Evolutionary conservation across 2,888 invertebrate genomes (phyloP).

Genomic region (Podabrus alpinus): DNA sequence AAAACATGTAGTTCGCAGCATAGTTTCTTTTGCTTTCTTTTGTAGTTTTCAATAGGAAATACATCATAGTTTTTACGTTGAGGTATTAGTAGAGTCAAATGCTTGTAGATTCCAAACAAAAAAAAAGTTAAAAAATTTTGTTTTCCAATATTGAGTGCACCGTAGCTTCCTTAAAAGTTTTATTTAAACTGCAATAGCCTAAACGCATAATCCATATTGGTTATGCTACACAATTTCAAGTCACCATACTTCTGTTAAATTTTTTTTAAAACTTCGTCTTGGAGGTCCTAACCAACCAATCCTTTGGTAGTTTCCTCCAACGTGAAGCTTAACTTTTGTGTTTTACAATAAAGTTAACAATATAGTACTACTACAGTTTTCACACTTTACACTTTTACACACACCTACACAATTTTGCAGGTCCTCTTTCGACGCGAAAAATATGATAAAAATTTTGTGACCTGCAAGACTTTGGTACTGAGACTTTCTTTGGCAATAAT

Average conservation of each 20-base stretch:
- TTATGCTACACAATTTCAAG: slow-evolving; percentile 55
- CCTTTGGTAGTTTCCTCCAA: background rate
- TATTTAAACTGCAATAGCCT: slow-evolving; percentile 53
- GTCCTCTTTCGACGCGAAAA: background rate
- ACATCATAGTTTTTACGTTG: background rate
- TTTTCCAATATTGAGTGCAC: background rate
- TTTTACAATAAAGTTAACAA: slow-evolving; percentile 19
- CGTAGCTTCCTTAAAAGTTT: background rate
- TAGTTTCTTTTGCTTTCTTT: background rate
- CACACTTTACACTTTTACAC: slow-evolving; percentile 7
- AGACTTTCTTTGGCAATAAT: slow-evolving; percentile 12
- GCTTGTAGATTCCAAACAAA: background rate
- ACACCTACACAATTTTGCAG: background rate
- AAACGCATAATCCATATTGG: slow-evolving; percentile 50
- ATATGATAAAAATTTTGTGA: background rate
- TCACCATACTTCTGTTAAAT: slow-evolving; percentile 54
- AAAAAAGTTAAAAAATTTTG: background rate
- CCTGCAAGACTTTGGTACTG: background rate
- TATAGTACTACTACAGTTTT: slow-evolving; percentile 5
- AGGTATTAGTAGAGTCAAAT: background rate
- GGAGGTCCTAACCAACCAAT: background rate
- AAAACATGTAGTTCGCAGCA: background rate
- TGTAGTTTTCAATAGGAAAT: background rate
- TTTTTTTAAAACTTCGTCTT: slow-evolving; percentile 37
- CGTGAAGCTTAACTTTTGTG: slow-evolving; percentile 8